Evolutionary conservation across 2,113 vertebrate genomes (phyloP), one percentile per base, ranked within the genome.

Genomic region (Pseudopodoces humilis): DNA sequence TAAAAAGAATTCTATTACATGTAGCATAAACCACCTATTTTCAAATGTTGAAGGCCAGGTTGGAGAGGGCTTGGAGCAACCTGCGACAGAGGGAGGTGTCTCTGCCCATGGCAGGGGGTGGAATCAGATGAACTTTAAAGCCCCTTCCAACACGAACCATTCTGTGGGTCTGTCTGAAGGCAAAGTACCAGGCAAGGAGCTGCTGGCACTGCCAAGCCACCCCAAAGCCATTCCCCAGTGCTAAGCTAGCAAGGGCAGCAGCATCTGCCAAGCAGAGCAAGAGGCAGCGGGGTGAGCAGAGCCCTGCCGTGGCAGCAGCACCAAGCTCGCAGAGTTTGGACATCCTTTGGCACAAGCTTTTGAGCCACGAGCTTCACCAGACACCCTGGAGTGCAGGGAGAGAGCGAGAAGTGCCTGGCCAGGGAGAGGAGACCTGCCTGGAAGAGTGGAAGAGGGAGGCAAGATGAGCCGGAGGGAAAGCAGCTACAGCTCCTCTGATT

Each of bases 401-500:
- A 31, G 39, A 86, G 88, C 63, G 60, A 52, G 44, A 50, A 88
- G 58, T 75, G 93, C 94, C 88, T 84, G 44, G 86, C 89, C 76
- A 93, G 85, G 83, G 83, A 94, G 81, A 11, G 56, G 95, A 96
- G 89, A 98, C 98, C 94, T 98, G 98, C 97, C 97, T 98, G 97
- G 91, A 95, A 82, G 47, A 97, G 95, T 72, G 92, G 96, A 97
- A 92, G 91, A 97, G 96, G 96, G 92, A 97, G 96, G 96, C 97
- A 96, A 97, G 95, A 95, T 97, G 96, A 97, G 96, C 96, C 83
- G 90, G 95, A 96, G 95, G 92, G 96, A 93, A 91, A 94, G 94
- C 97, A 97, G 96, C 98, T 99, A 99, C 97, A 99, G 98, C 98
- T 99, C 98, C 97, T 99, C 98, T 62, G 98, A 98, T 95, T 99